Evolutionary conservation across 2,113 vertebrate species (phyloP).

Genomic region (Bucco capensis): DNA sequence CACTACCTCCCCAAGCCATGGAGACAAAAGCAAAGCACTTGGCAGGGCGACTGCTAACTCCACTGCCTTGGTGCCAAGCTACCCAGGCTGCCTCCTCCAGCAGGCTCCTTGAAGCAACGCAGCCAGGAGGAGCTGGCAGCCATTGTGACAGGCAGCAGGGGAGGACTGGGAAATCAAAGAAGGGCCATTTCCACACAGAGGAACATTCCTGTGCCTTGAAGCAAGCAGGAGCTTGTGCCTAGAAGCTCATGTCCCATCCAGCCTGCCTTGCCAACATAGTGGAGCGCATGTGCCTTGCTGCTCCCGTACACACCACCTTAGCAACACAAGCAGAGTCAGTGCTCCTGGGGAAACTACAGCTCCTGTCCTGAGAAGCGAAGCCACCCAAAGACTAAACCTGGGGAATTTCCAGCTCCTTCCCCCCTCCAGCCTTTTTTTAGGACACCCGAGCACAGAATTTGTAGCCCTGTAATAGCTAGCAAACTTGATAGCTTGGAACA

Average conservation of each 20-base stretch:
- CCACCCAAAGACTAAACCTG: not conserved
- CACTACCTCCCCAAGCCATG: not conserved
- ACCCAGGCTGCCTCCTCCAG: not conserved
- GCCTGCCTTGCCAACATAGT: not conserved
- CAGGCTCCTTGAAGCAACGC: not conserved
- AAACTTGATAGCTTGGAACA: not conserved
- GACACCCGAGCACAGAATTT: not conserved
- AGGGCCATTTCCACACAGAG: slow-evolving; percentile 12
- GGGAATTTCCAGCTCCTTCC: not conserved
- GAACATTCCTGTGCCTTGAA: slow-evolving; percentile 1
- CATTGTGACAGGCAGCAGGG: not conserved
- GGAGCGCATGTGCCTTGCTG: rapidly evolving
- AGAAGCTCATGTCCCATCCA: not conserved
- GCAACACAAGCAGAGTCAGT: rapidly evolving
- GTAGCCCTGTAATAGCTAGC: not conserved
- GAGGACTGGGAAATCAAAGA: slow-evolving; percentile 26
- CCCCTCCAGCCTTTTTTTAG: not conserved
- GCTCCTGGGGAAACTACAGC: not conserved
- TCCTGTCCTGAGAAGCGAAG: not conserved
- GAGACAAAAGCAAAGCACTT: slow-evolving; percentile 4
- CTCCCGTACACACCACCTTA: not conserved
- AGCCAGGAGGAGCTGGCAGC: not conserved
- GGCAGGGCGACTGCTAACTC: not conserved
- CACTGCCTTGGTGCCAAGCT: not conserved
- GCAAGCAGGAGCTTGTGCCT: slow-evolving; percentile 64